phyloP scores from a whole-genome alignment of 2,113 vertebrate species.

The Otis tarda region DNA sequence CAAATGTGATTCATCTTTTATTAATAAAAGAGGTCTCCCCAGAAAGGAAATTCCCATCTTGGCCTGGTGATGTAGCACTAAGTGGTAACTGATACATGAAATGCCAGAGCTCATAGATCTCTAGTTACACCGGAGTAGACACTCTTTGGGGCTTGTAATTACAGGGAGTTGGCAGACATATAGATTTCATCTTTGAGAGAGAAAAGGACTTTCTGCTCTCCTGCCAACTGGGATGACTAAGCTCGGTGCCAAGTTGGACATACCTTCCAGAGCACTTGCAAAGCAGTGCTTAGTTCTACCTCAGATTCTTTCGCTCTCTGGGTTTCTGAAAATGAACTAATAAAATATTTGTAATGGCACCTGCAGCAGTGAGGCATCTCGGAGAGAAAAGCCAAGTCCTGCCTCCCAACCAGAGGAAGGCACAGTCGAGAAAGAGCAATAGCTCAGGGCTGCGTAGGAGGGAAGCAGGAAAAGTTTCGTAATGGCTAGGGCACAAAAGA shows the following conservation, averaged over 20 bases:
- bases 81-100: slow-evolving; percentile 47
- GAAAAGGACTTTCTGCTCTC: slow-evolving; percentile 43
- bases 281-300: not conserved
- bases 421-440: not conserved
- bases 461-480: not conserved
- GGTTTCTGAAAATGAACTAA: slow-evolving; percentile 10
- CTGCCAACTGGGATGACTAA: not conserved
- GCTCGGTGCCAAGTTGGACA: not conserved
- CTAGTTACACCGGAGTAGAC: slow-evolving; percentile 29
- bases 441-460: not conserved
- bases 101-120: slow-evolving; percentile 6
- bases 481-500: not conserved
- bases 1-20: slow-evolving; percentile 2
- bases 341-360: slow-evolving; percentile 53
- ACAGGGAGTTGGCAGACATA: slow-evolving; percentile 36
- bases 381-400: not conserved
- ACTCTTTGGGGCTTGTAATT: slow-evolving; percentile 45
- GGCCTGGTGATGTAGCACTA: slow-evolving; percentile 14
- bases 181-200: slow-evolving; percentile 39
- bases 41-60: slow-evolving; percentile 54
- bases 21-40: slow-evolving; percentile 43
- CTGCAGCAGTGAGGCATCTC: not conserved
- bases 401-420: not conserved
- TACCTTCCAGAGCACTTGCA: slow-evolving; percentile 33
- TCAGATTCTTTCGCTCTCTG: not conserved